These are phyloP conservation scores for Malthinus flaveolus DNA, from an alignment of 2,888 invertebrate genomes.

Conservation along the genomic window DNA sequence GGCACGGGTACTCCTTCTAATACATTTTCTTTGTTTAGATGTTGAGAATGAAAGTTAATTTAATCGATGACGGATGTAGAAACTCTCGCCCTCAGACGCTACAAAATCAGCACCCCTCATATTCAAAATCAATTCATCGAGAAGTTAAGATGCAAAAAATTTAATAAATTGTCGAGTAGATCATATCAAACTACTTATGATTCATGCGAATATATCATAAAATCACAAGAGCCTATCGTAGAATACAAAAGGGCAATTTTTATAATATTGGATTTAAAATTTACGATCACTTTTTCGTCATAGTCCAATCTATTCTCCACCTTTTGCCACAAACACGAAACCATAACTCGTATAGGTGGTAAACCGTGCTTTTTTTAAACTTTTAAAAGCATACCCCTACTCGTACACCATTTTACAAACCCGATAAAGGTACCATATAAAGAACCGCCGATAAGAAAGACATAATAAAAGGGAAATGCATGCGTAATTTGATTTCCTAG, in stretches of 20 bases:
- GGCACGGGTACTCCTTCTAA: too few species aligned
- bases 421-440: conserved; percentile 48
- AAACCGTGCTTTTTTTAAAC: conserved; percentile 27
- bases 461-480: conserved; percentile 51
- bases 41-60: too few species aligned
- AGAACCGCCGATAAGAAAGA: conserved; percentile 47
- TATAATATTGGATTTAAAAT: conserved; percentile 32
- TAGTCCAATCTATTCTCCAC: conserved; percentile 45
- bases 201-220: conserved; percentile 4
- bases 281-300: conserved; percentile 41
- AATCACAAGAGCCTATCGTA: conserved; percentile 3
- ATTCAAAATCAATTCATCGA: conserved; percentile 1
- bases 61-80: too few species aligned
- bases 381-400: conserved; percentile 26
- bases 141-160: not conserved
- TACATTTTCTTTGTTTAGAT: too few species aligned
- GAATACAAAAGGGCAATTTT: conserved; percentile 12
- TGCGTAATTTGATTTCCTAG: conserved; percentile 53
- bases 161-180: conserved; percentile 4
- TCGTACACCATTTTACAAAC: conserved; percentile 36
- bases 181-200: conserved; percentile 5
- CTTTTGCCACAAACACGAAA: conserved; percentile 37
- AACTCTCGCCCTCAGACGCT: too few species aligned
- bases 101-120: not conserved
- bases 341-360: conserved; percentile 31